Percentiles rank a stretch among this genome's conserved stretches.
Evolutionary conservation across 2,888 invertebrate species (phyloP).

Genomic region (Lasius platythorax): DNA sequence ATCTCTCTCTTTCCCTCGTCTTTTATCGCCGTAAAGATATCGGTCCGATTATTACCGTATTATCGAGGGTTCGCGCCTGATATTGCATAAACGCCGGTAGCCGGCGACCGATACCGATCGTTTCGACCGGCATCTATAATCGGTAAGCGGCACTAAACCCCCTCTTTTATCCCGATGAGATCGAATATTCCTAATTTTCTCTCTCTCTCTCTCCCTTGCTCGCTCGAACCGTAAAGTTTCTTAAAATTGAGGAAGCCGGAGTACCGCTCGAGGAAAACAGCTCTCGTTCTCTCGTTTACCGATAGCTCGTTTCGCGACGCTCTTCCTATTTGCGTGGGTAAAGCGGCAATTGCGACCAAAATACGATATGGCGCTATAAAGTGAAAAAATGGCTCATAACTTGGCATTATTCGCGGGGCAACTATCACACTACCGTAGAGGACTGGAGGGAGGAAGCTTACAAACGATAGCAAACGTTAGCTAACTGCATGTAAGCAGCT

Average conservation of each 20-base stretch:
- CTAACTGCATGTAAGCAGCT: constrained; percentile 20
- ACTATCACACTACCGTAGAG: neutral
- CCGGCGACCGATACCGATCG: constrained; percentile 68
- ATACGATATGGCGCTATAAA: constrained; percentile 7
- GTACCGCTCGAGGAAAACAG: constrained; percentile 25
- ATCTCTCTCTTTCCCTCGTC: constrained; percentile 5
- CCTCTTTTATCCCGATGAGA: neutral
- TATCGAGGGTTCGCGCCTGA: constrained; percentile 74
- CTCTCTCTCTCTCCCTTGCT: neutral
- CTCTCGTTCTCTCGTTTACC: neutral
- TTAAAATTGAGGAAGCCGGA: constrained; percentile 16
- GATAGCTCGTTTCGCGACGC: constrained; percentile 4
- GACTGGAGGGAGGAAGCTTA: neutral
- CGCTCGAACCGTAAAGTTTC: constrained; percentile 26
- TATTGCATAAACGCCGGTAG: constrained; percentile 54
- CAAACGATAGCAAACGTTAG: neutral
- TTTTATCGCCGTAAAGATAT: constrained; percentile 69
- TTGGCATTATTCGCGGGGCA: neutral
- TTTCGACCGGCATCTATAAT: constrained; percentile 65
- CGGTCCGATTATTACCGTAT: constrained; percentile 71
- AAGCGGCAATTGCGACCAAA: neutral
- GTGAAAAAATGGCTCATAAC: neutral
- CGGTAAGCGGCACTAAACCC: constrained; percentile 63
- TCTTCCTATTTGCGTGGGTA: neutral
- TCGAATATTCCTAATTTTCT: constrained; percentile 37